A percentile compares a stretch with the other conserved stretches of the same genome.
Evolutionary conservation across 1,140 invertebrate species (phyloP).

Genomic region (Drosophila virilis): DNA sequence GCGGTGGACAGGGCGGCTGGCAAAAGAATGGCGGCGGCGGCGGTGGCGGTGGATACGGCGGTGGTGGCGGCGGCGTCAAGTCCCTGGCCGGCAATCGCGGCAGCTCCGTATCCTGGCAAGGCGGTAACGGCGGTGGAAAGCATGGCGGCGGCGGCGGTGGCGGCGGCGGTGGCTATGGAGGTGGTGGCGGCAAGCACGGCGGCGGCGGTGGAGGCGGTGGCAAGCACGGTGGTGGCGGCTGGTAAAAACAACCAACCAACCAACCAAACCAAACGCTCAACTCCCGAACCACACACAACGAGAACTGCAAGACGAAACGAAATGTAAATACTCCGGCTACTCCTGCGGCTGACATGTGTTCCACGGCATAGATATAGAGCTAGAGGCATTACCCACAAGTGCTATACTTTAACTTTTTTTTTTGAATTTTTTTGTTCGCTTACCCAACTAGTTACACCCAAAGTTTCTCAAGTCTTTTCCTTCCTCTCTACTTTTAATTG

Average conservation of each 20-base stretch:
- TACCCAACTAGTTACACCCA: constrained; percentile 34
- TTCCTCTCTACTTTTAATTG: constrained; percentile 27
- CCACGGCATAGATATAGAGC: constrained; percentile 50
- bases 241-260: constrained; percentile 37
- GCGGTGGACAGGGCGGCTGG: constrained; percentile 29
- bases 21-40: constrained; percentile 37
- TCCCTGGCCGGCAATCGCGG: constrained; percentile 61
- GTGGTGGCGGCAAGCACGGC: constrained; percentile 51
- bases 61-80: constrained; percentile 41
- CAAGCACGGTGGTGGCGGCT: constrained; percentile 55
- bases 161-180: constrained; percentile 27
- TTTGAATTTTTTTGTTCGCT: neutral
- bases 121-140: constrained; percentile 30
- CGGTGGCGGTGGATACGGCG: constrained; percentile 28
- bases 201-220: constrained; percentile 50
- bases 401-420: constrained; percentile 21
- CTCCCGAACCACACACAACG: constrained; percentile 5
- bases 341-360: constrained; percentile 46
- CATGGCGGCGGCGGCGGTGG: constrained; percentile 45
- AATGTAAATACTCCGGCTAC: constrained; percentile 42
- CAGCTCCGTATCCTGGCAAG: constrained; percentile 55
- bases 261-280: neutral
- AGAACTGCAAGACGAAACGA: constrained; percentile 31
- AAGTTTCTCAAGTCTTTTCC: constrained; percentile 29
- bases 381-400: constrained; percentile 22